Evolutionary conservation across 2,888 invertebrate species (phyloP), one percentile per base, ranked within the genome.

Genomic region (Latrodectus hesperus): DNA sequence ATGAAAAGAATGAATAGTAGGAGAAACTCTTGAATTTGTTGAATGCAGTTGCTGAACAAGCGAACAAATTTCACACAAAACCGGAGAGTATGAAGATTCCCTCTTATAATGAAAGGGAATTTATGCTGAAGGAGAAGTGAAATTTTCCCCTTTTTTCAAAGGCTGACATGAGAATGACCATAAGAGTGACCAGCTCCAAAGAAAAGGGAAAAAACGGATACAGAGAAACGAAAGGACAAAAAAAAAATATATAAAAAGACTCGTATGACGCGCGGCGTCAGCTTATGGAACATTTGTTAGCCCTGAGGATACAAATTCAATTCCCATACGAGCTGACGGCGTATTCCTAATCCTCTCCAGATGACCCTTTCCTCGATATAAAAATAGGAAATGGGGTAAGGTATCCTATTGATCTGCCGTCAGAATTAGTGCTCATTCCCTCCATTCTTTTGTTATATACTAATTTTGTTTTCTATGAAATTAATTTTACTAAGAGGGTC

Each of bases 241-340:
- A 71, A n/a, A 67, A 17, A 71, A 71, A 64, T 51, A 73, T 49
- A 72, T 67, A 72, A 83, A 78, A 49, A 64, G 16, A 49, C 26
- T 68, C 38, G 17, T 16, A 70, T 75, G 52, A 67, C 73, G 55
- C 53, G 81, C 86, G 38, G 71, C 77, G 74, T 83, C 87, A 88
- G 87, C 87, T 88, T 81, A 81, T 81, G 81, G 22, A 53, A 65
- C 76, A 68, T 76, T 74, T 87, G 86, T 88, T 83, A 88, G 87
- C 87, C 83, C 83, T 78, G 74, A 65, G 70, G 87, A 73, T 70
- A 72, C 82, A 88, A 88, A 88, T 88, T 88, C 78, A 83, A 88
- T 88, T 88, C 87, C 87, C 83, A 14, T 49, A 26, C 70, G 73
- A 83, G 87, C 87, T 88, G 87, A 88, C 87, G 52, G 76, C 51